These are phyloP conservation scores for Tetramorium simillimum DNA, from an alignment of 1,140 invertebrate genomes.

Conservation along the genomic window DNA sequence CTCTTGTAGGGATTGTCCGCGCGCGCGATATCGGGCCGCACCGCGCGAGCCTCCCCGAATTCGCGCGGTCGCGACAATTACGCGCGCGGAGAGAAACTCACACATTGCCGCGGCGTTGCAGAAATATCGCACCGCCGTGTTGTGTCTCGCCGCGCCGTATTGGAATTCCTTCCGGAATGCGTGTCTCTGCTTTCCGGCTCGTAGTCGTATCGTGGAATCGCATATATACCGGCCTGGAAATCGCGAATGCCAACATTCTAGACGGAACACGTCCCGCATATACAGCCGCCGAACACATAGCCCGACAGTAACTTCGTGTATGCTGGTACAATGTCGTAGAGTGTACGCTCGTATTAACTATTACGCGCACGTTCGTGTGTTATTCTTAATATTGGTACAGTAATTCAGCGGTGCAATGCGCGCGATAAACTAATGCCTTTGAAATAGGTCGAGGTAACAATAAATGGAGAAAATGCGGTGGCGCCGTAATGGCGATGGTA, in stretches of 20 bases:
- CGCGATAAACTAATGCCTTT: not conserved
- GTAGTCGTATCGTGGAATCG: conserved; percentile 22
- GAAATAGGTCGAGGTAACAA: not conserved
- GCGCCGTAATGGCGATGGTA: not conserved
- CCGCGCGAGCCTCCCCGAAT: conserved; percentile 30
- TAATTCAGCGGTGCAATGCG: not conserved
- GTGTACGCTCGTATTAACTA: not conserved
- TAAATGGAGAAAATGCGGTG: not conserved
- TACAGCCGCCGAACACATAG: not conserved
- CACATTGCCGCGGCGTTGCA: not conserved
- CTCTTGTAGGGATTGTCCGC: conserved; percentile 5
- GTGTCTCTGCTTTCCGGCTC: conserved; percentile 9
- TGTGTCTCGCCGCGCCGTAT: conserved; percentile 19
- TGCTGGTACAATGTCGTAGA: not conserved
- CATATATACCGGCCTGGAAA: conserved; percentile 14
- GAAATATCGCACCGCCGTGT: conserved; percentile 26
- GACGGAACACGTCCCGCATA: conserved; percentile 32
- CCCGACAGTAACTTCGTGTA: not conserved
- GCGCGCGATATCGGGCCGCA: not conserved
- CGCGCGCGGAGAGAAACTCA: not conserved
- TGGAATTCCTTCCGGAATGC: conserved; percentile 51
- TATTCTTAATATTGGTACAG: conserved; percentile 13
- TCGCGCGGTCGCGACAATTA: conserved; percentile 50
- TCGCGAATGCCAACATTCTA: conserved; percentile 31
- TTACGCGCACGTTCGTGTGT: not conserved